Conservation (phyloP, 2,888 invertebrate genomes). For the Ormyrus thymus region DNA sequence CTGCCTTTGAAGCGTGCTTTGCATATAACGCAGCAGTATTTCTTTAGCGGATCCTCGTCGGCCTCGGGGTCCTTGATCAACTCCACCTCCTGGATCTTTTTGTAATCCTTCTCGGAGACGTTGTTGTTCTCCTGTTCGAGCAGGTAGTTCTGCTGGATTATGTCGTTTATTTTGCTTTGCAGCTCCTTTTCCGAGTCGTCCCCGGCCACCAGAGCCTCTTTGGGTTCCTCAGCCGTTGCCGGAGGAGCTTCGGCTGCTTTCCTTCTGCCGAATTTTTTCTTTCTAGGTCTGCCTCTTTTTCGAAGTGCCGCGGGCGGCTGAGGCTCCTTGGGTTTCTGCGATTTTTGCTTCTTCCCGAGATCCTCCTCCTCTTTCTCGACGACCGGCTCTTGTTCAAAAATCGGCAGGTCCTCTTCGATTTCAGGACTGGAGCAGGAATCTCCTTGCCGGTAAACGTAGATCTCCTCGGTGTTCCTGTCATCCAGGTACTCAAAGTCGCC, state of each 20-base stretch:
- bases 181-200: constrained; percentile 42
- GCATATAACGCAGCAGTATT: constrained; percentile 69
- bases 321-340: neutral
- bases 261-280: neutral
- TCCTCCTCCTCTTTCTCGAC: neutral
- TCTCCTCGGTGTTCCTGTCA: constrained; percentile 57
- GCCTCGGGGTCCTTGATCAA: constrained; percentile 17
- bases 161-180: constrained; percentile 64
- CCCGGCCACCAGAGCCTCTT: neutral
- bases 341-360: neutral
- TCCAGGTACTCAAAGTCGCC: constrained; percentile 57
- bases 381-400: neutral
- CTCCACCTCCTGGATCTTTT: constrained; percentile 41
- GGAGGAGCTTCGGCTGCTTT: neutral
- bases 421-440: constrained; percentile 33
- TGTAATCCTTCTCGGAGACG: constrained; percentile 47
- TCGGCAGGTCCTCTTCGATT: constrained; percentile 1
- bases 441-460: constrained; percentile 60
- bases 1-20: constrained; percentile 71
- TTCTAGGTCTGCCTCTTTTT: constrained; percentile 36
- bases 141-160: constrained; percentile 66
- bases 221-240: neutral
- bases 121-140: constrained; percentile 69
- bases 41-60: constrained; percentile 60
- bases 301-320: neutral